Conservation (phyloP, 2,113 vertebrate genomes). For the Tauraco erythrolophus region DNA sequence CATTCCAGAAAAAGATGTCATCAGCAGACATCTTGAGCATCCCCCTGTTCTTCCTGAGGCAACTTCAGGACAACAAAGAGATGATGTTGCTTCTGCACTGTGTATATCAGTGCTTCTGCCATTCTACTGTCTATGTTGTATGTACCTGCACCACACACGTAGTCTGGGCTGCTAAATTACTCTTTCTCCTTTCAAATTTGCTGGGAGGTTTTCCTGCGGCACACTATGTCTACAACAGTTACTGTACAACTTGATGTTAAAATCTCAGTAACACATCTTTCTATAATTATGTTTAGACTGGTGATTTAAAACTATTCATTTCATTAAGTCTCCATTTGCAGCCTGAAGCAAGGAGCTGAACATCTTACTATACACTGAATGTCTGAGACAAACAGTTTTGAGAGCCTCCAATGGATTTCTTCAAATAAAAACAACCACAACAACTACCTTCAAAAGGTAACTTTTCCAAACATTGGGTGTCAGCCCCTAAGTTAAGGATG, state of each 20-base stretch:
- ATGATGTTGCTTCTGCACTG: background rate
- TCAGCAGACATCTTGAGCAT: background rate
- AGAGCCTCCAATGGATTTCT: background rate
- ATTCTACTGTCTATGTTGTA: background rate
- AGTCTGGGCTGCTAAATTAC: background rate
- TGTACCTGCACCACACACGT: background rate
- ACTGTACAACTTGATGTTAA: background rate
- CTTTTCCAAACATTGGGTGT: background rate
- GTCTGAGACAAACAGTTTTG: background rate
- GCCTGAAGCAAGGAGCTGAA: background rate
- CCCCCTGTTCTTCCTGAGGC: background rate
- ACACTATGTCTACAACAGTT: background rate
- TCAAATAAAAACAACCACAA: background rate
- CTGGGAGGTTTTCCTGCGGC: background rate
- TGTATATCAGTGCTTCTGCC: background rate
- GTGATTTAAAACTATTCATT: background rate
- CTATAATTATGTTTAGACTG: background rate
- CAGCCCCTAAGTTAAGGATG: background rate
- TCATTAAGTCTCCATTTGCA: background rate
- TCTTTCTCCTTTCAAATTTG: background rate
- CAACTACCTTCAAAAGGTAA: background rate
- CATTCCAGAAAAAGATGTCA: no score
- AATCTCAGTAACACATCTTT: background rate
- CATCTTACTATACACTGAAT: background rate
- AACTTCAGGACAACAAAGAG: background rate